These are phyloP conservation scores for Streblospio benedicti DNA, from an alignment of 1,140 invertebrate species.

Conservation along the genomic window DNA sequence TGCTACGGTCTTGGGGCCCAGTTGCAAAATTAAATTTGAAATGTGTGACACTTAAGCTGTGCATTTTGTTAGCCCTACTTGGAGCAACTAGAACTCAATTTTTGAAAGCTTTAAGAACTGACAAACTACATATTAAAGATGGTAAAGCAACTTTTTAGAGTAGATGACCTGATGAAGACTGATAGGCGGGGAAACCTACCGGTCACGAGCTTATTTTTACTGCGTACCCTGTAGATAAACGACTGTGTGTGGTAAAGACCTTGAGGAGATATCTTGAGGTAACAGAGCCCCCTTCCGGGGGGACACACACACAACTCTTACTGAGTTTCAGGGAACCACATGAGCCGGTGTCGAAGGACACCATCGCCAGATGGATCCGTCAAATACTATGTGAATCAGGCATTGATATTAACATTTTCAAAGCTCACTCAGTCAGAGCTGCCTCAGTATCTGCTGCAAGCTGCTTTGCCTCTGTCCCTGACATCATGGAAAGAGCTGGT, in stretches of 20 bases:
- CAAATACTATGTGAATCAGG: not conserved
- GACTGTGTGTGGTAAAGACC: slow-evolving; percentile 1
- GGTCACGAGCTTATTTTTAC: too few relatives aligned
- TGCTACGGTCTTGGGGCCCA: not conserved
- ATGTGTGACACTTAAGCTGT: not conserved
- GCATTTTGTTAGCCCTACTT: not conserved
- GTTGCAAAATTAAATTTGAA: not conserved
- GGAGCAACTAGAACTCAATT: not conserved
- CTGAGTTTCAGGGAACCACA: too few relatives aligned
- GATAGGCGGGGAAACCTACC: too few relatives aligned
- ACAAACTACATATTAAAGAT: not conserved
- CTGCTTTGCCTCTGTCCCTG: not conserved
- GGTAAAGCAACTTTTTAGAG: too few relatives aligned
- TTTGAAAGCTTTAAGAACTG: not conserved
- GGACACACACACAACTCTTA: too few relatives aligned
- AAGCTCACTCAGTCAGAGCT: not conserved
- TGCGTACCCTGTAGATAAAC: slow-evolving; percentile 3
- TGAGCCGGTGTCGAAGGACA: slow-evolving; percentile 1
- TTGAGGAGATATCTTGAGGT: slow-evolving; percentile 3
- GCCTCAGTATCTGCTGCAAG: too few relatives aligned
- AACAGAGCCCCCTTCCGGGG: too few relatives aligned
- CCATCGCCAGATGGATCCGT: not conserved
- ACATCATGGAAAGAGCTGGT: not conserved
- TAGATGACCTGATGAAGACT: too few relatives aligned
- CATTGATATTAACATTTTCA: slow-evolving; percentile 1